Evolutionary conservation across 2,797 vertebrate species (phyloP).

Genomic region (Sebastes hubbsi): DNA sequence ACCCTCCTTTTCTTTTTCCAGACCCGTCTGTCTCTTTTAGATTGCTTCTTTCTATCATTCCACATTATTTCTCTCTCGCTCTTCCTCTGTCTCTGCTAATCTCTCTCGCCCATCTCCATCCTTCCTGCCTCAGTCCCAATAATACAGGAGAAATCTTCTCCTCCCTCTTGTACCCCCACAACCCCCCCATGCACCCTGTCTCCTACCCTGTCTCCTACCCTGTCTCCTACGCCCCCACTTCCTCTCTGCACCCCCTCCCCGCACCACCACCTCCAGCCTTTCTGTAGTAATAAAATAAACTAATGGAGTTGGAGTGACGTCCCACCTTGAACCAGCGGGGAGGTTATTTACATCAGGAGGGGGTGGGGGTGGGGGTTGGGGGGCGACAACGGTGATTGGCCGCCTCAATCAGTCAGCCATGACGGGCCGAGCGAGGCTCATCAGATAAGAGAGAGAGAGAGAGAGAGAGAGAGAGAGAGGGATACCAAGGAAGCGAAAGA

Average conservation of each 20-base stretch:
- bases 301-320: conserved; percentile 74
- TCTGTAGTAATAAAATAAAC: conserved; percentile 78
- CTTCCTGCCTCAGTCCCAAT: conserved; percentile 18
- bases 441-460: conserved; percentile 43
- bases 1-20: conserved; percentile 4
- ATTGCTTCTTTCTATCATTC: conserved; percentile 63
- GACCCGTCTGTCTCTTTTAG: conserved; percentile 31
- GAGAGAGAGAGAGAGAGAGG: background rate
- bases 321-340: conserved; percentile 77
- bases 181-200: background rate
- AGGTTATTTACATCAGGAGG: conserved; percentile 80
- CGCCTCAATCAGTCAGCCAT: conserved; percentile 70
- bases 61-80: conserved; percentile 49
- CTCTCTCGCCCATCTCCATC: conserved; percentile 53
- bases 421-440: conserved; percentile 56
- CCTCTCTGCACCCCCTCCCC: background rate
- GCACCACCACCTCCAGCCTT: conserved; percentile 21
- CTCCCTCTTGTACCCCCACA: background rate
- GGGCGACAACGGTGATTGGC: conserved; percentile 48
- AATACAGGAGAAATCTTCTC: background rate
- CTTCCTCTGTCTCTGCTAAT: conserved; percentile 49
- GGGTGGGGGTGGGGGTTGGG: background rate
- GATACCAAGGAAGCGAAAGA: background rate
- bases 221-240: background rate
- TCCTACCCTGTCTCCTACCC: background rate